Evolutionary conservation across 2,797 vertebrate species (phyloP), one percentile per base, ranked within the genome.

Genomic region (Crax fasciolata): DNA sequence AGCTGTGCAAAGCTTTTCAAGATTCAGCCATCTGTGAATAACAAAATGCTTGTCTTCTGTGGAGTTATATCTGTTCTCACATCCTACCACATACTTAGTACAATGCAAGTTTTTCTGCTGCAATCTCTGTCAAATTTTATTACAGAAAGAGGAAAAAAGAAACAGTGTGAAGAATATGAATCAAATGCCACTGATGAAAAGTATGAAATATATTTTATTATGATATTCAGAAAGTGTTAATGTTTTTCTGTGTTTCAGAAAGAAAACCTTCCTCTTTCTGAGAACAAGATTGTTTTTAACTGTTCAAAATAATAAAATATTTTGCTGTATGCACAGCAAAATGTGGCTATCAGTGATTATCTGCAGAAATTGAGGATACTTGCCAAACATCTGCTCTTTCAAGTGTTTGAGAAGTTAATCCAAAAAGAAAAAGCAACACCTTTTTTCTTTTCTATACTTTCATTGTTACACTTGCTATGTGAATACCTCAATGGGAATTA

Each of bases 351-450:
- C 8, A 4, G 32, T 63, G 68, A 67, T 46, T 5, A 3, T 77
- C 13, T 79, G 25, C 10, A 86, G 39, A 94, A 90, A 51, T 6
- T 0, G 0, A 82, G 48, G 30, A 51, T 68, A 35, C 0, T 1
- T 89, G 83, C 48, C 66, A 90, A 87, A 84, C 39, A 92, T 30
- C 70, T 96, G 73, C 21, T 92, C 6, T 74, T 93, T 48, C 32
- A 23, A 81, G 18, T 1, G 11, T 5, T 7, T 76, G 11, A 86
- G 58, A 80, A 89, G 52, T 28, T 67, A 13, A 65, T 57, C 5
- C 41, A 10, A 73, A 83, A 86, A 74, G 57, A 73, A 6, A 10
- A 15, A 10, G 10, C 10, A n/a, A 17, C 3, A 66, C 1, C 0
- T 65, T 57, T 70, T 88, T 58, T 16, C 13, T 72, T 54, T 74